These are phyloP conservation scores for Eupeodes corollae DNA, from an alignment of 1,140 invertebrate genomes.

Conservation along the genomic window DNA sequence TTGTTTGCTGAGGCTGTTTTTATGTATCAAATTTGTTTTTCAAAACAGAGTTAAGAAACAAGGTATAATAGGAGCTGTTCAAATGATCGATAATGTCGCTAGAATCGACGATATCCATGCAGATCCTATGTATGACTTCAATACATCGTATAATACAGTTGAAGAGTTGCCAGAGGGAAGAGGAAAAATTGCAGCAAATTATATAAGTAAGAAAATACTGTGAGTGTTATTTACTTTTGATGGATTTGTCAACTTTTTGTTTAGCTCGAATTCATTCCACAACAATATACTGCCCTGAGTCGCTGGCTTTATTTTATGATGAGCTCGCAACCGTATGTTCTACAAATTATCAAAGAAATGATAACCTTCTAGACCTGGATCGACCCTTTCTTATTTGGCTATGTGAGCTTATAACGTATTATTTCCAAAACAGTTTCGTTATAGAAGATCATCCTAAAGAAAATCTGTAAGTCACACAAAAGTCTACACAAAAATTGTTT, in stretches of 20 bases:
- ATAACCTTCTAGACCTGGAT: slow-evolving; percentile 39
- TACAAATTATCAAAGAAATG: slow-evolving; percentile 16
- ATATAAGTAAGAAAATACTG: slow-evolving; percentile 18
- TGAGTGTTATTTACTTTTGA: neutral
- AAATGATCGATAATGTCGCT: slow-evolving; percentile 37
- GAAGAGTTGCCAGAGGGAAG: slow-evolving; percentile 26
- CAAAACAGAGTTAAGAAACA: slow-evolving; percentile 31
- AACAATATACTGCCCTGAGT: slow-evolving; percentile 37
- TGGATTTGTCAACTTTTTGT: slow-evolving; percentile 3
- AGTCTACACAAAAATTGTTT: neutral
- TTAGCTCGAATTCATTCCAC: slow-evolving; percentile 29
- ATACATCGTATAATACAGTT: slow-evolving; percentile 19
- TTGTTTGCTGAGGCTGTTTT: too few species aligned
- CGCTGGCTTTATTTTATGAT: slow-evolving; percentile 59
- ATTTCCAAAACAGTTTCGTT: slow-evolving; percentile 50
- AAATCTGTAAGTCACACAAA: slow-evolving; percentile 10
- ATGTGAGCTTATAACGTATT: slow-evolving; percentile 43
- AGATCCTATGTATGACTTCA: slow-evolving; percentile 10
- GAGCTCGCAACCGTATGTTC: slow-evolving; percentile 51
- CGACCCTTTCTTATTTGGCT: slow-evolving; percentile 49
- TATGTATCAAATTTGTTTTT: slow-evolving; percentile 4
- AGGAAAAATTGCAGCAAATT: slow-evolving; percentile 33
- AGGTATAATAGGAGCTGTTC: slow-evolving; percentile 39
- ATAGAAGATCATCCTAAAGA: slow-evolving; percentile 22
- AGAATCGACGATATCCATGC: slow-evolving; percentile 12